Evolutionary conservation across 2,888 invertebrate genomes (phyloP).

Genomic region (Arctia plantaginis): DNA sequence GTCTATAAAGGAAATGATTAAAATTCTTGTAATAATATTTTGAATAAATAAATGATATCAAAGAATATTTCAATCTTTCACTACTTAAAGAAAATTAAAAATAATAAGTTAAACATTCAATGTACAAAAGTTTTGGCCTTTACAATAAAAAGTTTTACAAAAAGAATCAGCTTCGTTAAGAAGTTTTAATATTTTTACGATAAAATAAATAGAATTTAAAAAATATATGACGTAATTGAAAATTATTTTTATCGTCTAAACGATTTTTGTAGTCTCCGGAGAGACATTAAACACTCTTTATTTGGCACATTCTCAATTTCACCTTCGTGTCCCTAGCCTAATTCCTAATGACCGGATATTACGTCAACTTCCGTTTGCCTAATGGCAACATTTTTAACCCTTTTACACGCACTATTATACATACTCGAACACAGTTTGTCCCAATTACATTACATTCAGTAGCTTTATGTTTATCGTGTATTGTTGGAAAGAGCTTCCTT

Average conservation of each 20-base stretch:
- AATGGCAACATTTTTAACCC: slow-evolving; percentile 8
- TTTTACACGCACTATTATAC: background rate
- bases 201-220: background rate
- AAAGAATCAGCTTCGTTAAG: background rate
- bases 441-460: background rate
- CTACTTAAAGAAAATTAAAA: background rate
- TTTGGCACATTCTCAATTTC: background rate
- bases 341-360: slow-evolving; percentile 16
- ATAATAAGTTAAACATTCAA: background rate
- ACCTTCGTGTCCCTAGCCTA: background rate
- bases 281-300: background rate
- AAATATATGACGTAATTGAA: background rate
- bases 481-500: slow-evolving; percentile 10
- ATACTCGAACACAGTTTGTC: background rate
- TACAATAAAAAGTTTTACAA: background rate
- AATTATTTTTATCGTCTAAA: background rate
- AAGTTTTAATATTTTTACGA: background rate
- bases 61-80: background rate
- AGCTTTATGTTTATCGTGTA: background rate
- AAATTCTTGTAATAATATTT: background rate
- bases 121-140: background rate
- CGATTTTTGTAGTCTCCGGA: background rate
- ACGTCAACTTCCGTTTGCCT: slow-evolving; percentile 5
- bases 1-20: no score
- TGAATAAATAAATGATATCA: background rate